These are phyloP conservation scores for Bungarus multicinctus DNA, from an alignment of 2,113 vertebrate species.

Conservation along the genomic window DNA sequence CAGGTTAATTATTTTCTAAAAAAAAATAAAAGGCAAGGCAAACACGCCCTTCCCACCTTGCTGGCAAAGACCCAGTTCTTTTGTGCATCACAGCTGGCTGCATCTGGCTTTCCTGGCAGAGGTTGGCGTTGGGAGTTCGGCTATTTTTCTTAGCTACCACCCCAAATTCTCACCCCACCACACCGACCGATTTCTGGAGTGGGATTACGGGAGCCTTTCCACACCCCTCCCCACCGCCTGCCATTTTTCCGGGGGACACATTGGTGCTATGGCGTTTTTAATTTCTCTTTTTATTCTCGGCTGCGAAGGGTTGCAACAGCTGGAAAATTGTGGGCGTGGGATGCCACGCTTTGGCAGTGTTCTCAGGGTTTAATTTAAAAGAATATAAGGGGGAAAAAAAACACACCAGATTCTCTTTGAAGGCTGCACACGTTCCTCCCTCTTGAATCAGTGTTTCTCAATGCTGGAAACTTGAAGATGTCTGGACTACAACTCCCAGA, in stretches of 20 bases:
- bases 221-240: neutral
- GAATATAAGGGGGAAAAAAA: neutral
- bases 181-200: neutral
- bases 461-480: neutral
- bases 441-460: neutral
- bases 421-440: neutral
- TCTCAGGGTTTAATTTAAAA: neutral
- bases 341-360: no score
- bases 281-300: neutral
- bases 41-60: no score
- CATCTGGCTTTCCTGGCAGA: neutral
- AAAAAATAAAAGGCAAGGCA: neutral
- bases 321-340: neutral
- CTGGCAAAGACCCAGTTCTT: neutral
- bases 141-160: neutral
- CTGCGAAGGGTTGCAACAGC: neutral
- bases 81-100: neutral
- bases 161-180: neutral
- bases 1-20: neutral
- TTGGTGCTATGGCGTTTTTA: neutral
- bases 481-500: neutral
- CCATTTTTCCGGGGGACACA: neutral
- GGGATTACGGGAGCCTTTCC: neutral
- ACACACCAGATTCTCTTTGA: neutral
- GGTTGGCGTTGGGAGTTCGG: accelerated